These are phyloP conservation scores for Lasiurus borealis DNA, from an alignment of 2,113 vertebrate genomes.

Conservation along the genomic window DNA sequence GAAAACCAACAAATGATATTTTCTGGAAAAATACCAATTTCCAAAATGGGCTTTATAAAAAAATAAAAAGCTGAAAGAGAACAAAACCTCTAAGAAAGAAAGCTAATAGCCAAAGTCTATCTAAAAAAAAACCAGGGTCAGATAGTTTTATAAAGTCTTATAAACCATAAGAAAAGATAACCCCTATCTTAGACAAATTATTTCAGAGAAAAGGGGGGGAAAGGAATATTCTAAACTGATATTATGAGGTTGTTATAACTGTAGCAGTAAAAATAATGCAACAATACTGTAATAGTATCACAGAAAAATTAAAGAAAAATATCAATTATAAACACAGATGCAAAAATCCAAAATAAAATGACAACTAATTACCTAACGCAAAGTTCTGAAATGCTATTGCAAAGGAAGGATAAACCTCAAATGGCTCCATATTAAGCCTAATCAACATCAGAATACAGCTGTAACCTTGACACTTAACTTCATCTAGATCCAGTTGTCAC, in stretches of 20 bases:
- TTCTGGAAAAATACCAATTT: constrained; percentile 29
- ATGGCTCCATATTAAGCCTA: background rate
- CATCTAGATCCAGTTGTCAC: background rate
- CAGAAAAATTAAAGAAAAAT: background rate
- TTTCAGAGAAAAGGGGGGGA: background rate
- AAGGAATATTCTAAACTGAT: constrained; percentile 6
- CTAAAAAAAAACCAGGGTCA: background rate
- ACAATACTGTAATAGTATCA: background rate
- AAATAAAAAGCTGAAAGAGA: constrained; percentile 14
- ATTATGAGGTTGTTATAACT: background rate
- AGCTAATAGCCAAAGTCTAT: background rate
- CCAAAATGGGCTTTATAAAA: constrained; percentile 32
- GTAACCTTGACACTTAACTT: constrained; percentile 43
- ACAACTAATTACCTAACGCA: background rate
- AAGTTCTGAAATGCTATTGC: constrained; percentile 6
- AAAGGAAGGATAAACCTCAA: constrained; percentile 32
- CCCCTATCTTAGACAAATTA: background rate
- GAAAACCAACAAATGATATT: constrained; percentile 35
- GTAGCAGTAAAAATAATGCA: constrained; percentile 18
- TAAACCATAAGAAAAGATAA: background rate
- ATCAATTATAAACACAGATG: constrained; percentile 1
- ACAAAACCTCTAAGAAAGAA: background rate
- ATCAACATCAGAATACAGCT: background rate
- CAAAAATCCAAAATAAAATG: constrained; percentile 62
- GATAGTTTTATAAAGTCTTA: constrained; percentile 12